Base-by-base conservation (phyloP, 2,113 vertebrate species). In the Mungos mungo region DNA sequence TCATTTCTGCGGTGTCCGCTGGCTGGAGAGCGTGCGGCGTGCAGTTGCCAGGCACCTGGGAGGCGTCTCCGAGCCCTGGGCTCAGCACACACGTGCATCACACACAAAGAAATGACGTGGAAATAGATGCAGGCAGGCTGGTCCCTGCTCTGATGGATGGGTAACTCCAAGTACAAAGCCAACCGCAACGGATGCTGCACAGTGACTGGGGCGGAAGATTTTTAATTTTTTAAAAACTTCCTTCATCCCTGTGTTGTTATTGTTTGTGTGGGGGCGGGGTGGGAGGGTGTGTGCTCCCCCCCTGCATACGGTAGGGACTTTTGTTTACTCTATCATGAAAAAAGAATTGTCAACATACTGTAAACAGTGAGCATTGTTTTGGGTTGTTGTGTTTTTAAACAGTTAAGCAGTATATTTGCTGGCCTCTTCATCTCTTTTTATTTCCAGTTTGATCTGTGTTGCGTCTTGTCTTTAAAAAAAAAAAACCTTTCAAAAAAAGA, bases 101-200 rank as follows among this genome's bases (percentile, higher is more conserved):
- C 93, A 87, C 95, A 87, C 80, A 93, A 79, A 98, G 91, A 98
- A 98, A 71, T 50, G 31, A 63, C 84, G 50, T 57, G 98, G 98
- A 98, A 97, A 97, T 97, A 98, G 98, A 98, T 88, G 98, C 91
- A 97, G 98, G 98, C 99, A 98, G 99, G 99, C 99, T 98, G 99
- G 99, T 98, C 99, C 99, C 99, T 99, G 99, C 99, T 98, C 97
- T 88, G 98, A 98, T 93, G 81, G 69, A 98, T 87, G 90, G 98
- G 84, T 93, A 98, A 98, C 98, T 98, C 94, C 96, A 98, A 98
- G 97, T 97, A 86, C 96, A 98, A 97, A 96, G 92, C 93, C 60
- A 96, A 65, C 95, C 97, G 97, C 96, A 93, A 97, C 8, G 98
- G 98, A 98, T 98, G 97, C 96, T 98, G 98, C 97, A 98, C 97